Conservation (phyloP, 2,888 invertebrate species). For the Synergus japonicus region DNA sequence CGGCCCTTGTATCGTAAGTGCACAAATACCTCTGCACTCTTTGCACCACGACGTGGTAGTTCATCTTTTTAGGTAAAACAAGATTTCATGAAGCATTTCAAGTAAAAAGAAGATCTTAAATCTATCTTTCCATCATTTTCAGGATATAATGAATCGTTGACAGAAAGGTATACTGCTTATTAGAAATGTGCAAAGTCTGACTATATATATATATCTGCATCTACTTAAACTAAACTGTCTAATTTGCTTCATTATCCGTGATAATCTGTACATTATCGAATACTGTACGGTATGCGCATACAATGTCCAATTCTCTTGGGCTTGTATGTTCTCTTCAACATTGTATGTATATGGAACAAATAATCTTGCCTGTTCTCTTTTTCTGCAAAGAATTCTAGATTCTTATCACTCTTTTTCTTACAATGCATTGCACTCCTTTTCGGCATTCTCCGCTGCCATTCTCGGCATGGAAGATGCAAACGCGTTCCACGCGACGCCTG, state of each 20-base stretch:
- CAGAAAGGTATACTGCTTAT: too few species aligned
- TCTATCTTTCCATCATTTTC: neutral
- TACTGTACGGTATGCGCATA: neutral
- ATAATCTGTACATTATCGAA: too few species aligned
- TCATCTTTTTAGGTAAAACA: neutral
- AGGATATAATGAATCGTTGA: neutral
- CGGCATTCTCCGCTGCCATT: conserved; percentile 14
- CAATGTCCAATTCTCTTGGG: neutral
- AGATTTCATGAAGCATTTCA: neutral
- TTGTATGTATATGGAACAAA: conserved; percentile 41
- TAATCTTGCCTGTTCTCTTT: neutral
- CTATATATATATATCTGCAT: too few species aligned
- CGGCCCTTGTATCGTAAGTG: conserved; percentile 65
- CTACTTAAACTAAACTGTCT: too few species aligned
- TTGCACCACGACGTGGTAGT: conserved; percentile 55
- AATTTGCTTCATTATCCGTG: too few species aligned
- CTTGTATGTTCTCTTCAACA: neutral
- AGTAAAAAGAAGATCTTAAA: neutral
- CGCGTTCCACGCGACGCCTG: conserved; percentile 22
- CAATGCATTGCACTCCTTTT: conserved; percentile 35
- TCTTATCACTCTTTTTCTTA: conserved; percentile 8
- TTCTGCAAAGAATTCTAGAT: neutral
- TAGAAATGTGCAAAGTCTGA: too few species aligned
- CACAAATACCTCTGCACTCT: conserved; percentile 48
- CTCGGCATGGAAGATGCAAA: conserved; percentile 40